Percentiles rank a stretch among this genome's conserved stretches.
phyloP scores from a whole-genome alignment of 1,140 invertebrate genomes.

The Diorhabda elongata region DNA sequence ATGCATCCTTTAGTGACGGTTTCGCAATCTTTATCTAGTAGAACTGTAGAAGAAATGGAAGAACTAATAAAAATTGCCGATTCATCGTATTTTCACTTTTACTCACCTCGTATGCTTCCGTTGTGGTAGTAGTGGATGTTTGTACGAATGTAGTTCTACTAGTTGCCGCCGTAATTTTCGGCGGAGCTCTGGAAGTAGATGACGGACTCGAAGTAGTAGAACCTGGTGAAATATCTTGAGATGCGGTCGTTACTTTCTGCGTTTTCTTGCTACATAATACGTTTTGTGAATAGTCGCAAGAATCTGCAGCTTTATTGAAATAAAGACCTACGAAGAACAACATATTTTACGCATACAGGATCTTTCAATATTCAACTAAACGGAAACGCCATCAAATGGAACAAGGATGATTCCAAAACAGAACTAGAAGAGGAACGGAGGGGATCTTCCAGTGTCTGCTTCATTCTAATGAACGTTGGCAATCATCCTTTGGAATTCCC shows the following conservation, averaged over 20 bases:
- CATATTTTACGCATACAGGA: conserved; percentile 1
- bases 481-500: too few relatives aligned
- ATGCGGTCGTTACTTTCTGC: conserved; percentile 48
- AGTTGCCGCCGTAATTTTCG: conserved; percentile 46
- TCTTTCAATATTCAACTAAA: too few relatives aligned
- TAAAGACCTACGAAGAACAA: conserved; percentile 60
- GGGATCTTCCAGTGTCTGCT: too few relatives aligned
- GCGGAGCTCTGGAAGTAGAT: conserved; percentile 46
- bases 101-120: conserved; percentile 31
- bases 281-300: conserved; percentile 86
- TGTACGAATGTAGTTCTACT: conserved; percentile 44
- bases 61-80: neutral
- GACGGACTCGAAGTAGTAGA: conserved; percentile 51
- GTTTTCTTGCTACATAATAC: conserved; percentile 69
- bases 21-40: conserved; percentile 31
- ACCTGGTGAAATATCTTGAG: conserved; percentile 26
- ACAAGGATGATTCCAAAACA: too few relatives aligned
- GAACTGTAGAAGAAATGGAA: conserved; percentile 24
- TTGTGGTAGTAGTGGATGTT: conserved; percentile 28
- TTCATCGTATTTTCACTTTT: neutral
- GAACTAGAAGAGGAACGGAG: too few relatives aligned
- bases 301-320: conserved; percentile 88
- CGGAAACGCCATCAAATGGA: too few relatives aligned
- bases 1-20: conserved; percentile 35
- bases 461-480: too few relatives aligned